These are phyloP conservation scores for Haemorhous mexicanus DNA, from an alignment of 2,113 vertebrate species.

Conservation along the genomic window DNA sequence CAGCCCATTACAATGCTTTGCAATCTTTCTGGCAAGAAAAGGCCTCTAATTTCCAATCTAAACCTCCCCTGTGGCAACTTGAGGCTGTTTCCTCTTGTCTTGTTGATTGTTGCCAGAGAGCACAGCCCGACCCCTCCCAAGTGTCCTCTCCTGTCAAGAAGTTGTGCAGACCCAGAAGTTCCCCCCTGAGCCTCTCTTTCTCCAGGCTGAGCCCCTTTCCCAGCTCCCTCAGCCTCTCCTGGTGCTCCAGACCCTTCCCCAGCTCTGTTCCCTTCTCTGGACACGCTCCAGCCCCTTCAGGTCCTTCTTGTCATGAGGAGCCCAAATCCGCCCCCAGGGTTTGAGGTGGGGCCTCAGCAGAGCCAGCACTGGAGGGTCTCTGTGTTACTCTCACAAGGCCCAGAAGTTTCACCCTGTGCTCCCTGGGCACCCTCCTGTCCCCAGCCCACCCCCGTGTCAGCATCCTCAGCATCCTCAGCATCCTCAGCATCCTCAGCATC, in stretches of 20 bases:
- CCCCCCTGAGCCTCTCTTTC: not conserved
- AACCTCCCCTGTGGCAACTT: not conserved
- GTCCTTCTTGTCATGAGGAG: not conserved
- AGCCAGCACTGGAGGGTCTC: not conserved
- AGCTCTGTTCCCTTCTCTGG: accelerated
- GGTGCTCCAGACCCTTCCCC: accelerated
- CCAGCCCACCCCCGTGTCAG: not conserved
- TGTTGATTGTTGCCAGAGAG: not conserved
- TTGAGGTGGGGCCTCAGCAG: not conserved
- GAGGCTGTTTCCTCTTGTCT: not conserved
- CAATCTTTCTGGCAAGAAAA: not conserved
- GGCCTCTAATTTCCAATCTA: not conserved
- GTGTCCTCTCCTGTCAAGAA: not conserved
- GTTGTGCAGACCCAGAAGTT: not conserved
- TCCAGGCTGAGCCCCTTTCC: not conserved
- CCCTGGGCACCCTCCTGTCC: not conserved
- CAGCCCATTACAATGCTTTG: not conserved
- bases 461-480: not conserved
- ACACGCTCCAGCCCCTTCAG: accelerated
- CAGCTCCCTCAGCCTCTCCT: not conserved
- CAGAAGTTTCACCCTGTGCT: not conserved
- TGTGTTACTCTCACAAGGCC: not conserved
- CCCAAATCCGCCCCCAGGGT: not conserved
- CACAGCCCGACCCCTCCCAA: accelerated
- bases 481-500: not conserved